Base-by-base conservation (phyloP, 2,797 vertebrate species). In the Lophius americanus region DNA sequence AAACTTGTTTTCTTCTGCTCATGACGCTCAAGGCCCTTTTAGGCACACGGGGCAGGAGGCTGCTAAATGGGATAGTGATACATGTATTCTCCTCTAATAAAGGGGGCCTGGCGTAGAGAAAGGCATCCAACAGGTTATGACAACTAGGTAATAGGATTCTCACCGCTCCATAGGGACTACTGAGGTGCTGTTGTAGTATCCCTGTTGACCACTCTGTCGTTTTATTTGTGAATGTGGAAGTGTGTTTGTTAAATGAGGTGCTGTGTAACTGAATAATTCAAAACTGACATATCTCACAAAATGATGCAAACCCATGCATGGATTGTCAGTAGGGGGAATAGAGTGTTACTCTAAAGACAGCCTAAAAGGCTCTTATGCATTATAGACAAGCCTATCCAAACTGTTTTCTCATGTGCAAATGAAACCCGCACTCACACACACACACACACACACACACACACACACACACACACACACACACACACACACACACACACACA, bases 221-320 rank as follows among this genome's bases (percentile, higher is more conserved):
- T 79, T 73, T 64, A 52, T 79, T 66, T 63, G 76, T 75, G 76
- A 85, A 79, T 76, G 78, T 86, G 77, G 55, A 64, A 68, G 62
- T 78, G 84, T 90, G 72, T 92, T 92, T 93, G 90, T 92, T 88
- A 90, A 92, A 93, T 85, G 85, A 70, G 60, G 76, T 73, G 74
- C 81, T 70, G 83, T 82, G 75, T 83, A 79, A 79, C 92, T 96
- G 93, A 95, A 95, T 95, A 93, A 95, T 95, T 95, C 91, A 95
- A 68, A 91, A 88, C 82, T 84, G 87, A 85, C 79, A 78, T 90
- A 89, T 93, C 90, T 77, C 88, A 89, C 85, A 92, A 89, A 93
- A 92, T 94, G 91, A 93, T 89, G 89, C 89, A 84, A 92, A 91
- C 88, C 83, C 71, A 64, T 83, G 83, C 80, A 81, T 73, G 77